Base-by-base conservation (phyloP, 2,113 vertebrate genomes). In the Odocoileus hemionus region DNA sequence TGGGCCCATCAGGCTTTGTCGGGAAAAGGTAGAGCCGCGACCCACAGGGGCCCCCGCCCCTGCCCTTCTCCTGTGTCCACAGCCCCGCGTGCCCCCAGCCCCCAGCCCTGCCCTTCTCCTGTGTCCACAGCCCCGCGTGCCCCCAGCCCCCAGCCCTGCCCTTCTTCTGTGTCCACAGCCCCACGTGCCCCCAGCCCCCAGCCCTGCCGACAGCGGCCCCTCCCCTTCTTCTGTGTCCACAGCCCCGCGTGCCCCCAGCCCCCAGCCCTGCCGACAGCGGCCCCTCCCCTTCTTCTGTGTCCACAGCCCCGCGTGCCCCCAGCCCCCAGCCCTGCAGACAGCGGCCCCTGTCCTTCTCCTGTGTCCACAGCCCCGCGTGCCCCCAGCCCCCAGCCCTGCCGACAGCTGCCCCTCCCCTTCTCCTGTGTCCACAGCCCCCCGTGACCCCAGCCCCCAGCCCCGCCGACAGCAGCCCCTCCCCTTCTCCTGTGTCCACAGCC, bases 151-250 rank as follows among this genome's bases (percentile, higher is more conserved):
- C 36, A 36, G 36, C 36, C 36, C 36, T 36, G 36, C 36, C 36
- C 36, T 36, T 36, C 36, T 36, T 2, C 60, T 61, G 1, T 7
- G 60, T 30, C 6, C 60, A 15, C 13, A 9, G 33, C 64, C 64
- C 64, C 1, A 4, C 2, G 1, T 36, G 64, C 17, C 5, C 16
- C 52, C 6, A 14, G 19, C 21, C 1, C 50, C 61, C 17, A 0
- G 64, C 33, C 64, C 64, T 36, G 36, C 36, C 2, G 36, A 36
- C 36, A 36, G 36, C 3, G 36, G 19, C 64, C 64, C 64, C 64
- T 10, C 43, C 21, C 28, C 0, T 43, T 30, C 60, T 61, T 2
- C 60, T 61, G 1, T 7, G 60, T 30, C 6, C 60, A 15, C 13
- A 9, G 33, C 64, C 64, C 64, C 1, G 9, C 2, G 1, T 36